A percentile compares a stretch with the other conserved stretches of the same genome.
Conservation (phyloP, 1,140 invertebrate genomes). For the Conus betulinus region DNA sequence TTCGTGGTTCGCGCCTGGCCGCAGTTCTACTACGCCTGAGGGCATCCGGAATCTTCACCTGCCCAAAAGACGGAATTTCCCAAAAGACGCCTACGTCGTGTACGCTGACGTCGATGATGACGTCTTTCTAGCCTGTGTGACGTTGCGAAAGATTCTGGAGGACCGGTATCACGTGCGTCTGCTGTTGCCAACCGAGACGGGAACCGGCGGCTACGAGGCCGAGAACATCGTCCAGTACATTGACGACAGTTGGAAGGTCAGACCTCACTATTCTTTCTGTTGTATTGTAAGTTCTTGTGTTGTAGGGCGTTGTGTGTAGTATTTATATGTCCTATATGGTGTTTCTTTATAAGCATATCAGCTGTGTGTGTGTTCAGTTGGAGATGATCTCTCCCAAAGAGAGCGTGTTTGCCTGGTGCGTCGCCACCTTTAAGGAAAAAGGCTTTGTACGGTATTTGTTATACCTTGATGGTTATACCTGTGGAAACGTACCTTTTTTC, state of each 20-base stretch:
- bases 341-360: background rate
- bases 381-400: too few relatives aligned
- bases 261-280: background rate
- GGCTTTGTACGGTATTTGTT: too few relatives aligned
- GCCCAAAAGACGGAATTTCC: background rate
- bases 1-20: background rate
- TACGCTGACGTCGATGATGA: background rate
- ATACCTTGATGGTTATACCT: too few relatives aligned
- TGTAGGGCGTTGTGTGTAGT: too few relatives aligned
- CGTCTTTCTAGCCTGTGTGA: background rate
- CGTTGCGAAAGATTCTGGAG: background rate
- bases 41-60: background rate
- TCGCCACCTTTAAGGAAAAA: too few relatives aligned
- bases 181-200: background rate
- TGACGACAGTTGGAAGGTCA: constrained; percentile 18
- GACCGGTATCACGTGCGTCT: background rate
- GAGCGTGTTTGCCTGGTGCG: too few relatives aligned
- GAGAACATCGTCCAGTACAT: background rate
- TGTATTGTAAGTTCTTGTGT: too few relatives aligned
- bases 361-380: background rate
- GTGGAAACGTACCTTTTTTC: background rate
- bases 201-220: background rate
- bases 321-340: too few relatives aligned
- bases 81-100: background rate
- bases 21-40: background rate